Evolutionary conservation across 2,888 invertebrate species (phyloP).

Genomic region (Gibbula magus): DNA sequence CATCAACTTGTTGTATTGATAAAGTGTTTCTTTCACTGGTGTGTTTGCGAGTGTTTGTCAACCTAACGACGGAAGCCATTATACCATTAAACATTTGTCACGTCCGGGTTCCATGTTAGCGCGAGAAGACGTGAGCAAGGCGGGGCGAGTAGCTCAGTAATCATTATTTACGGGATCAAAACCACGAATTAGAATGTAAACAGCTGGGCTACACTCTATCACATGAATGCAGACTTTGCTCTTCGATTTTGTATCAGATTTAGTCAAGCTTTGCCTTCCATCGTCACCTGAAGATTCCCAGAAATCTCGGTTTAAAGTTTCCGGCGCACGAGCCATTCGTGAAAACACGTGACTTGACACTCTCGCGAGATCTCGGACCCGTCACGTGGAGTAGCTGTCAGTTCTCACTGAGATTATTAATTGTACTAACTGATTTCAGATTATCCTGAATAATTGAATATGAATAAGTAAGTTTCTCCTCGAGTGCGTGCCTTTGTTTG

Average conservation of each 20-base stretch:
- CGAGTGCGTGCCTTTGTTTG: too few species aligned
- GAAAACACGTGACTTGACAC: conserved; percentile 1
- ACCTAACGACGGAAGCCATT: neutral
- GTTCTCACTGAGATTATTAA: neutral
- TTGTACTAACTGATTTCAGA: too few species aligned
- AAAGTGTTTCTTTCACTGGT: too few species aligned
- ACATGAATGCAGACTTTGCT: neutral
- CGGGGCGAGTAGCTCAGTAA: neutral
- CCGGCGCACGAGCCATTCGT: conserved; percentile 1
- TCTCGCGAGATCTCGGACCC: neutral
- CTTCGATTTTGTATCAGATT: conserved; percentile 10
- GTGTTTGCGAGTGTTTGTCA: neutral
- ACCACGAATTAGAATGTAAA: conserved; percentile 11
- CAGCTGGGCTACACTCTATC: neutral
- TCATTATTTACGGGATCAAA: neutral
- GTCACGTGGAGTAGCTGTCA: conserved; percentile 1
- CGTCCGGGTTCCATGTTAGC: neutral
- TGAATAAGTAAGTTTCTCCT: too few species aligned
- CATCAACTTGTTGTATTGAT: too few species aligned
- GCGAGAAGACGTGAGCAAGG: neutral
- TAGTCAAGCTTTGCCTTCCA: neutral
- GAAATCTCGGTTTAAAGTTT: neutral
- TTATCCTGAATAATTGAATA: too few species aligned
- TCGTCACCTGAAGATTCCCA: neutral
- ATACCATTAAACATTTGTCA: conserved; percentile 11